These are phyloP conservation scores for Gila robusta DNA, from an alignment of 2,797 vertebrate genomes.

Conservation along the genomic window DNA sequence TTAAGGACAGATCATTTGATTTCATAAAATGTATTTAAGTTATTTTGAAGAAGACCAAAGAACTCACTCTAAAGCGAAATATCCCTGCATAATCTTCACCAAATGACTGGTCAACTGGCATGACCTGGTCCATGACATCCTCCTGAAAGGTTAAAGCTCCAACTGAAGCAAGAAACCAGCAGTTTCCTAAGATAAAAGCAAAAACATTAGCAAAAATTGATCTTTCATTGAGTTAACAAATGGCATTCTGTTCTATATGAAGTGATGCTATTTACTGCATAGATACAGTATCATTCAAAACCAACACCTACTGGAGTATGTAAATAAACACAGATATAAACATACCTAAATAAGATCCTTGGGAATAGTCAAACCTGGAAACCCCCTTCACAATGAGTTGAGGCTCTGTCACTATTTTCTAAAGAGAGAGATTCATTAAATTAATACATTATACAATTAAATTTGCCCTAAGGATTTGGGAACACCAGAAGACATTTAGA, in stretches of 20 bases:
- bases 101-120: slow-evolving; percentile 72
- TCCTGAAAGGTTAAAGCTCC: slow-evolving; percentile 77
- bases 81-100: slow-evolving; percentile 72
- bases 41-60: neutral
- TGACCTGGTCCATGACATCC: slow-evolving; percentile 65
- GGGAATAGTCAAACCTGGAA: slow-evolving; percentile 78
- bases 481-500: neutral
- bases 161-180: slow-evolving; percentile 81
- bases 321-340: neutral
- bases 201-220: neutral
- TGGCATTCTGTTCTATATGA: neutral
- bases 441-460: neutral
- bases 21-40: neutral
- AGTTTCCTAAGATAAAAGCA: slow-evolving; percentile 70
- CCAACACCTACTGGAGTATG: neutral
- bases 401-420: slow-evolving; percentile 70
- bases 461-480: neutral
- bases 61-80: slow-evolving; percentile 80
- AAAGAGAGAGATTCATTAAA: neutral
- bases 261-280: neutral
- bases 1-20: neutral
- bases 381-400: slow-evolving; percentile 70
- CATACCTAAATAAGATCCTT: slow-evolving; percentile 74
- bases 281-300: neutral
- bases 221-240: neutral